Evolutionary conservation across 2,888 invertebrate genomes (phyloP).

Genomic region (Scaptodrosophila latifasciaeformis): DNA sequence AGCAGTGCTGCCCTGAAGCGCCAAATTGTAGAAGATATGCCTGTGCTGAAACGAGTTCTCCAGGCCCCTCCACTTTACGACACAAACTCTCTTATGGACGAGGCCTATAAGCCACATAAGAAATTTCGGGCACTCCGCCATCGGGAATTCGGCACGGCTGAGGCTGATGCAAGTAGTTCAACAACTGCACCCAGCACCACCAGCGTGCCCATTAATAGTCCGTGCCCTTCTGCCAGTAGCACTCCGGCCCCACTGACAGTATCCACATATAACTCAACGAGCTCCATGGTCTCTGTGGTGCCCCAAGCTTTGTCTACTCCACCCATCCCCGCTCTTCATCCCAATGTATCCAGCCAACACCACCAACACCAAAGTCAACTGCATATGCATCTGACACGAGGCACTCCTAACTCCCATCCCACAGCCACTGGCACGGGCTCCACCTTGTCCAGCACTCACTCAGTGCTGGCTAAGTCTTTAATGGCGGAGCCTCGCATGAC

Average conservation of each 20-base stretch:
- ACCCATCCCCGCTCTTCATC: slow-evolving; percentile 27
- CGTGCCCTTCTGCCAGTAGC: slow-evolving; percentile 27
- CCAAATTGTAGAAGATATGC: slow-evolving; percentile 90
- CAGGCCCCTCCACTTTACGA: slow-evolving; percentile 95
- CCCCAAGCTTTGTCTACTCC: slow-evolving; percentile 42
- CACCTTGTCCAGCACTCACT: slow-evolving; percentile 89
- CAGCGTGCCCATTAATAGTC: slow-evolving; percentile 75
- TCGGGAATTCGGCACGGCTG: slow-evolving; percentile 86
- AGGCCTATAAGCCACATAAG: slow-evolving; percentile 96
- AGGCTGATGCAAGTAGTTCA: slow-evolving; percentile 78
- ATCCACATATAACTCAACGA: neutral
- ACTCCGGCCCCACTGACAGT: neutral
- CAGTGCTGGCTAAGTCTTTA: slow-evolving; percentile 90
- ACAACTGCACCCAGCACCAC: slow-evolving; percentile 25
- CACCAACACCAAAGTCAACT: slow-evolving; percentile 73
- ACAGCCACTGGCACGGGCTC: slow-evolving; percentile 65
- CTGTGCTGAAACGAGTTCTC: slow-evolving; percentile 92
- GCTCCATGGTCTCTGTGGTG: slow-evolving; percentile 39
- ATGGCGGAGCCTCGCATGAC: slow-evolving; percentile 97
- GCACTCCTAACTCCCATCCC: slow-evolving; percentile 76
- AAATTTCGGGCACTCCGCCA: slow-evolving; percentile 91
- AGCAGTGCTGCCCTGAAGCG: slow-evolving; percentile 72
- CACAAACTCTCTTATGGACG: slow-evolving; percentile 93
- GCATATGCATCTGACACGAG: slow-evolving; percentile 78
- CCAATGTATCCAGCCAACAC: slow-evolving; percentile 29